A percentile compares a stretch with the other conserved stretches of the same genome.
Conservation (phyloP, 2,797 vertebrate genomes). For the Leuciscus waleckii region DNA sequence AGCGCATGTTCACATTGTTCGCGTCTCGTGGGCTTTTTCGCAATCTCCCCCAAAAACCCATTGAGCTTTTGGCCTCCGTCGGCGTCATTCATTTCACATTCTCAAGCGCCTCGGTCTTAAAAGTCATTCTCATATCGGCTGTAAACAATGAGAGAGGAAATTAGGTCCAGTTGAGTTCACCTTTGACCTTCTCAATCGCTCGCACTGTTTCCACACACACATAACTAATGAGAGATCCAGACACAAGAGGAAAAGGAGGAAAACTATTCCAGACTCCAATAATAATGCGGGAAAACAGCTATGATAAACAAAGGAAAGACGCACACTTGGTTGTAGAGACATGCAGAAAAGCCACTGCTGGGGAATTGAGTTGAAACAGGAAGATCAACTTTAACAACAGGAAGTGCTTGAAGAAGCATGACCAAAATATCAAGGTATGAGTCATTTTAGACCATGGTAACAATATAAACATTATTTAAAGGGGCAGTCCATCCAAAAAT, state of each 20-base stretch:
- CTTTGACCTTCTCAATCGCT: slow-evolving; percentile 35
- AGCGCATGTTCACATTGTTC: slow-evolving; percentile 38
- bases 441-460: not conserved
- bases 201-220: not conserved
- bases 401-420: slow-evolving; percentile 9
- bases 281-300: not conserved
- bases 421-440: not conserved
- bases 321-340: not conserved
- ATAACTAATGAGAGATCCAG: slow-evolving; percentile 45
- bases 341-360: not conserved
- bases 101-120: slow-evolving; percentile 42
- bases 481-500: not conserved
- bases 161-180: slow-evolving; percentile 42
- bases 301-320: not conserved
- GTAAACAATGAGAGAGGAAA: slow-evolving; percentile 66
- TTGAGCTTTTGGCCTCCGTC: slow-evolving; percentile 21
- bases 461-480: not conserved
- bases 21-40: slow-evolving; percentile 28
- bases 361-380: slow-evolving; percentile 10
- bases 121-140: slow-evolving; percentile 53
- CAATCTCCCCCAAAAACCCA: slow-evolving; percentile 45
- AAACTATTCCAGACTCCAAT: slow-evolving; percentile 3
- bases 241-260: slow-evolving; percentile 29
- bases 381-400: slow-evolving; percentile 35
- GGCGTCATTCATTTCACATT: slow-evolving; percentile 45